Base-by-base conservation (phyloP, 2,888 invertebrate species). In the Drosophila aldrichi region DNA sequence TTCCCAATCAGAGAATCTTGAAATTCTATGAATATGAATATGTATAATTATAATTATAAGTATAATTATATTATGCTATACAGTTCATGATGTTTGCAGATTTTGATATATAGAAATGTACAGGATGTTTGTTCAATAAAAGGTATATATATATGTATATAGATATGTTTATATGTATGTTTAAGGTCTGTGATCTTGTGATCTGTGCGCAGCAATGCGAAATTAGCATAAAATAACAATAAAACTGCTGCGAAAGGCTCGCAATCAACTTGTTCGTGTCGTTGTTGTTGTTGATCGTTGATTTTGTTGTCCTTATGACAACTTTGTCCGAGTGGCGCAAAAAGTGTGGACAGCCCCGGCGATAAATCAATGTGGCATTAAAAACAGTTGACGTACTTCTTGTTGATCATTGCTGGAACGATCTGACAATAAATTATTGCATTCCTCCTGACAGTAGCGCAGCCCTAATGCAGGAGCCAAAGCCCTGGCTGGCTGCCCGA, bases 211-310 rank as follows among this genome's bases (percentile, higher is more conserved):
- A 29, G 54, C 51, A 63, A 18, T 22, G 10, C 36, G 16, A 62
- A 75, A 88, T 85, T 89, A 89, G 57, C 90, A 86, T 86, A 85
- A 89, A 86, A 88, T 78, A 58, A 52, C 88, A 73, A 86, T 86
- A 82, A 86, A 80, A 89, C 66, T 80, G 59, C 86, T 88, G 55
- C 72, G 72, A 77, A 89, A 88, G 86, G 90, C 76, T 72, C 59
- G 69, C 62, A 56, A 58, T 52, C 55, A 60, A 56, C 64, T 61
- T 69, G 74, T 54, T 52, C n/a, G 44, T 48, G 41, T 36, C 25
- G 36, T 16, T 40, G 40, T 8, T 38, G 16, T 32, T 38, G 38
- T 22, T 22, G 20, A 2, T 22, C n/a, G 38, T 4, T 25, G 54
- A 54, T 59, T 40, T 59, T 57, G 56, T 74, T 82, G 82, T 82